Conservation (phyloP, 2,113 vertebrate genomes). For the Ailurus styani region DNA sequence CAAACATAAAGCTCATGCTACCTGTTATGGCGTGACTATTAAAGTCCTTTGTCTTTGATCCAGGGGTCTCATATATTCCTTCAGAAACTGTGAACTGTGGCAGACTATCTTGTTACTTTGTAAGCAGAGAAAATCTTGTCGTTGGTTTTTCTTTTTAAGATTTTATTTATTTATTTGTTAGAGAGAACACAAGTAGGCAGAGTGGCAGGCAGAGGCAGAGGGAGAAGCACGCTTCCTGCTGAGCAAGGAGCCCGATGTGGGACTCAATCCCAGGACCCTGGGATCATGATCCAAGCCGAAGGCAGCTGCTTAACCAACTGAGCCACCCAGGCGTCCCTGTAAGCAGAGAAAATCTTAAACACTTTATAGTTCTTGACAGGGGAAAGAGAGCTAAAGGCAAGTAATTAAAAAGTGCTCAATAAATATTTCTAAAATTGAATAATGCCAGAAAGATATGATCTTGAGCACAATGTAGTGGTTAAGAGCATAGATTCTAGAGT, state of each 20-base stretch:
- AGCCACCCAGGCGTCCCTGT: too few relatives aligned
- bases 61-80: not conserved
- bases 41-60: not conserved
- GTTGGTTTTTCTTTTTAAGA: too few relatives aligned
- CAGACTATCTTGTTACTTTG: not conserved
- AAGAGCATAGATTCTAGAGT: not conserved
- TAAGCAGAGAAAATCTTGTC: too few relatives aligned
- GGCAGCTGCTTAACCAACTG: too few relatives aligned
- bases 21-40: not conserved
- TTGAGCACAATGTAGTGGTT: not conserved
- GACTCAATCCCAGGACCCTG: too few relatives aligned
- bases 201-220: too few relatives aligned
- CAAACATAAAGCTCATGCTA: not conserved
- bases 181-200: too few relatives aligned
- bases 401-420: not conserved
- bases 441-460: not conserved
- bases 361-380: not conserved
- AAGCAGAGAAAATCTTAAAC: slow-evolving; percentile 4
- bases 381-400: not conserved
- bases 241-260: too few relatives aligned
- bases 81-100: not conserved
- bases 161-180: too few relatives aligned
- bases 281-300: too few relatives aligned
- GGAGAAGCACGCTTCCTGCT: too few relatives aligned
- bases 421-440: not conserved